A percentile compares a stretch with the other conserved stretches of the same genome.
These are phyloP conservation scores for Castor canadensis DNA, from an alignment of 2,113 vertebrate species.

Conservation along the genomic window DNA sequence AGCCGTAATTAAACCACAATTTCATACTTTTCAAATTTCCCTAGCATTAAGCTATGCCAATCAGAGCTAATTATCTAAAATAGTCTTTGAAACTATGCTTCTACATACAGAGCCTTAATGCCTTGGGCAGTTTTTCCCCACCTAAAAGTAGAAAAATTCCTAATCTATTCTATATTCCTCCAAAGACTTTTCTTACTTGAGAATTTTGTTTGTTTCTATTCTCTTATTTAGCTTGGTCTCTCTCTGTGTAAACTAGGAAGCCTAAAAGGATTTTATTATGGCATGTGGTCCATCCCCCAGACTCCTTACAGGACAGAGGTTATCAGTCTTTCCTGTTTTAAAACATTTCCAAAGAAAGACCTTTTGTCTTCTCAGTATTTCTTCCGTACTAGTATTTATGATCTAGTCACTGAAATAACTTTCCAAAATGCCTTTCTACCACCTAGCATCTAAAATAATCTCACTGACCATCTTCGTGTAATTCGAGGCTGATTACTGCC, in stretches of 20 bases:
- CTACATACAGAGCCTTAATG: neutral
- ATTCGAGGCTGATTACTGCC: neutral
- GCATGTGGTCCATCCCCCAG: neutral
- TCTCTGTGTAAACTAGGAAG: slow-evolving; percentile 10
- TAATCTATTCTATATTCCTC: neutral
- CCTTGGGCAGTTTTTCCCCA: neutral
- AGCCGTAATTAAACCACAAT: slow-evolving; percentile 47
- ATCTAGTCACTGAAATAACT: neutral
- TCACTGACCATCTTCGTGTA: neutral
- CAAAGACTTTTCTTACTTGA: neutral
- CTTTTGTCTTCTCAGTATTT: neutral
- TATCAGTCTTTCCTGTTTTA: slow-evolving; percentile 39
- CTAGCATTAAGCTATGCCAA: slow-evolving; percentile 19
- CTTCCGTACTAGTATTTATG: neutral
- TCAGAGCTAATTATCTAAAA: slow-evolving; percentile 39
- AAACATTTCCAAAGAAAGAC: slow-evolving; percentile 18
- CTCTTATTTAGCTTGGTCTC: neutral
- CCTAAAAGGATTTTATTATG: neutral
- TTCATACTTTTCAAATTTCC: slow-evolving; percentile 3
- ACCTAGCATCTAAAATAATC: neutral
- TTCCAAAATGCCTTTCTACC: neutral
- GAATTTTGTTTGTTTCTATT: neutral
- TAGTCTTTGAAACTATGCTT: neutral
- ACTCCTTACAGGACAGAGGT: neutral
- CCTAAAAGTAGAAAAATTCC: neutral